A percentile compares a stretch with the other conserved stretches of the same genome.
Conservation (phyloP, 2,113 vertebrate genomes). For the Himantopus leucocephalus region DNA sequence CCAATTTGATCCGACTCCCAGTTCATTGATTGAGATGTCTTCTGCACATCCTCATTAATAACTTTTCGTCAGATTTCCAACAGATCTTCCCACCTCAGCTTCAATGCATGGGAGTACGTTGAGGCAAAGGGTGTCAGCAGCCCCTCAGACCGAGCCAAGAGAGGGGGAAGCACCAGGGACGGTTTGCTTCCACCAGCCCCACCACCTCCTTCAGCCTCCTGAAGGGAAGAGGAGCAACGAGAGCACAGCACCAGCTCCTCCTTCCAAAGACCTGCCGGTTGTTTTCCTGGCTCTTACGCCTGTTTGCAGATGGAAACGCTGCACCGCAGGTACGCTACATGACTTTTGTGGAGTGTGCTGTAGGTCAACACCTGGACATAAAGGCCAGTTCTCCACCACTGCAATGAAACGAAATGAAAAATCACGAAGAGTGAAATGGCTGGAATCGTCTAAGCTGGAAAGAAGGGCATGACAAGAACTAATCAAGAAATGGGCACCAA, state of each 20-base stretch:
- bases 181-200: background rate
- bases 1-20: background rate
- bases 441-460: background rate
- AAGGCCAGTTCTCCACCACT: background rate
- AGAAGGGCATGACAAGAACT: background rate
- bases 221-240: background rate
- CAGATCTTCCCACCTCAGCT: background rate
- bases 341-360: background rate
- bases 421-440: background rate
- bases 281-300: background rate
- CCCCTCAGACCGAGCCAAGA: background rate
- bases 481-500: background rate
- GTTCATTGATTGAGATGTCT: background rate
- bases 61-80: background rate
- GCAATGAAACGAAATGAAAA: background rate
- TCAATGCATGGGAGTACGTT: accelerated
- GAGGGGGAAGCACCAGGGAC: background rate
- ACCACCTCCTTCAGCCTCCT: background rate
- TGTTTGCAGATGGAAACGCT: background rate
- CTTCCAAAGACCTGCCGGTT: background rate
- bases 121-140: background rate
- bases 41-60: background rate
- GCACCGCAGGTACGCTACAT: background rate
- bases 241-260: background rate
- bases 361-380: background rate